Base-by-base conservation (phyloP, 1,140 invertebrate species). In the Drosophila triauraria region DNA sequence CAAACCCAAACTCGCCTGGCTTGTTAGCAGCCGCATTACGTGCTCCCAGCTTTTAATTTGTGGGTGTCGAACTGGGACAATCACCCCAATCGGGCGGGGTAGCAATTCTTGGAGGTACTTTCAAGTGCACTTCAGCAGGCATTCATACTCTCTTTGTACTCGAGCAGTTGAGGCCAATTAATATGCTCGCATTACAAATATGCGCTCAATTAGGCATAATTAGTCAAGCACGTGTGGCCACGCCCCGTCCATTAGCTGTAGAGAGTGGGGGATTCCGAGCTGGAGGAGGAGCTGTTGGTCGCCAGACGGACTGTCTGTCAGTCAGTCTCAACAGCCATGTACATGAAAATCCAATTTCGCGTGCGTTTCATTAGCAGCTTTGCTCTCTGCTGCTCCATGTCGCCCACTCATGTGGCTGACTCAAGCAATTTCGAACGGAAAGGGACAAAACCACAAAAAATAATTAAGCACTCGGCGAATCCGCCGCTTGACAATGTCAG, bases 311-410 rank as follows among this genome's bases (percentile, higher is more conserved):
- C 74, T 48, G 48, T 62, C 47, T 61, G 32, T 48, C 32, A 62
- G 51, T 54, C 58, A 53, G 30, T 17, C 40, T 46, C 50, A 20
- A 30, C 17, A 71, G 67, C 71, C 80, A 69, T 85, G 67, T 90
- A 90, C 85, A 88, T 85, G 85, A 84, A 90, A 88, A 88, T 88
- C 85, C 85, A 88, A 88, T 88, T 90, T 88, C 67, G 78, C 85
- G 50, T 84, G 51, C 75, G 75, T 90, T 88, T 90, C 85, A 88
- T 88, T 88, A 88, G 85, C 85, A 90, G 78, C 54, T 70, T 58
- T 32, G 25, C 44, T 42, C 38, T 30, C 38, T n/a, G 35, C 25
- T 47, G 23, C 15, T 13, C 10, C 40, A 42, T 50, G 40, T 43
- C 47, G 47, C 61, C 38, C 51, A 50, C 61, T 65, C 51, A 43